These are phyloP conservation scores for Ceratitis capitata DNA, from an alignment of 1,140 invertebrate species.

Conservation along the genomic window DNA sequence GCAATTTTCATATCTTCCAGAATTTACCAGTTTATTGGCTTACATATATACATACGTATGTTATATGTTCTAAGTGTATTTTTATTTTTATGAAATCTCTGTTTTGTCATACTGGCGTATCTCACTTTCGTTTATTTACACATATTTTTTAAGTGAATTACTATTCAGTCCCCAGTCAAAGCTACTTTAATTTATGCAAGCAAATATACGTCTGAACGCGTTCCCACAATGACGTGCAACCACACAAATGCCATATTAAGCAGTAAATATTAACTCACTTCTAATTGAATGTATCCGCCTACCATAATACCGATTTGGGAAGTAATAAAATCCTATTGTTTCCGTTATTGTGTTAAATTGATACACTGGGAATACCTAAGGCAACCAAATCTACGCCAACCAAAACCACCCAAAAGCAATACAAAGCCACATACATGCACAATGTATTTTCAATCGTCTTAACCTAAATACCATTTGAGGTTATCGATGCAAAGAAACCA, in stretches of 20 bases:
- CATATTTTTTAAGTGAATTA: not conserved
- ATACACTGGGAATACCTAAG: not conserved
- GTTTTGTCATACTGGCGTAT: no score
- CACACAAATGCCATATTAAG: not conserved
- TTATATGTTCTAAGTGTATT: no score
- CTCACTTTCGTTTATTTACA: no score
- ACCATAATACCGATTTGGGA: not conserved
- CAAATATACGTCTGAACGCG: not conserved
- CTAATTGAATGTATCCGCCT: conserved; percentile 28
- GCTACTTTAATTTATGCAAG: not conserved
- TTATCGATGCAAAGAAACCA: not conserved
- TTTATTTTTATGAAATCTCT: no score
- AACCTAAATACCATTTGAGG: not conserved
- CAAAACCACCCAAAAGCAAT: not conserved
- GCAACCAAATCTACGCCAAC: not conserved
- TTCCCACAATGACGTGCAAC: not conserved
- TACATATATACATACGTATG: no score
- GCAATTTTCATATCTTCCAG: not conserved
- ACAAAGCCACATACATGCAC: no score
- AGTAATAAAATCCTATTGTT: conserved; percentile 24
- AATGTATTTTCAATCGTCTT: not conserved
- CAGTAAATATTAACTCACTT: conserved; percentile 5
- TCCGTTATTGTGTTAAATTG: conserved; percentile 8
- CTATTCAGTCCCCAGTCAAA: not conserved
- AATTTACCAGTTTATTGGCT: no score